Evolutionary conservation across 1,140 invertebrate genomes (phyloP), one percentile per base, ranked within the genome.

Genomic region (Drosophila simulans): DNA sequence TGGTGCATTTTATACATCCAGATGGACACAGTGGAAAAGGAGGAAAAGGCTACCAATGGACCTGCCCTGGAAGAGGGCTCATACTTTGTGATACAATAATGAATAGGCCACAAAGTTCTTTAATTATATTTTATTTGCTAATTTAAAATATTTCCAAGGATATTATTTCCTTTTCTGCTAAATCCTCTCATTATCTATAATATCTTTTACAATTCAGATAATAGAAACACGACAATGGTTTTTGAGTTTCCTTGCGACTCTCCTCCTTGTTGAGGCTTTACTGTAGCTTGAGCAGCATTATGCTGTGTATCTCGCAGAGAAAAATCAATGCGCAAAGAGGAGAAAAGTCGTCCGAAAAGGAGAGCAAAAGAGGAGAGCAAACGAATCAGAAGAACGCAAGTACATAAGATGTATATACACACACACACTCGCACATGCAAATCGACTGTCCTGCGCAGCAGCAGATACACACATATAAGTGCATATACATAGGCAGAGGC

Each of bases 361-460:
- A 42, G 39, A 35, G 34, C 20, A 66, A 43, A 17, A 65, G 70
- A 51, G 58, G 40, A 85, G 78, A 86, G 83, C 65, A 86, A 88
- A 86, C 83, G 83, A 88, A 88, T 88, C 83, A 88, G 84, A 88
- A 77, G 81, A 88, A 88, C 84, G 84, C 83, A 88, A 89, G 83
- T 83, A 76, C 57, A 77, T 76, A 75, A 52, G 81, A 84, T 82
- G 74, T 85, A 59, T 43, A 65, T 40, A 70, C 34, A 71, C 43
- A 77, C 20, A 12, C 31, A 52, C 40, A 37, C 40, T 13, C 42
- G 55, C 40, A 43, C 20, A 49, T 45, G 62, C 63, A 74, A 71
- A 68, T 58, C 60, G 66, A 76, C 83, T 73, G 83, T 88, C 83
- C 83, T 88, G 83, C 83, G 83, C 83, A 88, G 83, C 83, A 88